Evolutionary conservation across 2,113 vertebrate species (phyloP).

Genomic region (Sinocyclocheilus grahami): DNA sequence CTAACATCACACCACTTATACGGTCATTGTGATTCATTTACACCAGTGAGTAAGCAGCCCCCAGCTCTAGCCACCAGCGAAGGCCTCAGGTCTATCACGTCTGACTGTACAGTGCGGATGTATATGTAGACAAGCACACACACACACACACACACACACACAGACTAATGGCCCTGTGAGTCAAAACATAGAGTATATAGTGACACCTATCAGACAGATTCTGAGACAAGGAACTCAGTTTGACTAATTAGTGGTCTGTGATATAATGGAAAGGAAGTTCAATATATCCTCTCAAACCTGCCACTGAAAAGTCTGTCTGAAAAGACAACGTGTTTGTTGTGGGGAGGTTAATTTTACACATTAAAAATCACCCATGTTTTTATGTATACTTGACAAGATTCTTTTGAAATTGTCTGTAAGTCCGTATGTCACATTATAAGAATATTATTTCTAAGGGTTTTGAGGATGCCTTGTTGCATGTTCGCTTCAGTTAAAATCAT

Average conservation of each 20-base stretch:
- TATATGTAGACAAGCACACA: conserved; percentile 7
- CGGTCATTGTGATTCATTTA: conserved; percentile 50
- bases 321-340: conserved; percentile 27
- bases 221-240: conserved; percentile 51
- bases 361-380: not conserved
- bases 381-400: not conserved
- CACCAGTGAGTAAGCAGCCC: conserved; percentile 43
- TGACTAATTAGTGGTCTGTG: conserved; percentile 43
- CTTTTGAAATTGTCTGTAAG: not conserved
- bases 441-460: not conserved
- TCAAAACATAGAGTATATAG: conserved; percentile 40
- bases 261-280: conserved; percentile 41
- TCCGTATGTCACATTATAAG: not conserved
- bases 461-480: not conserved
- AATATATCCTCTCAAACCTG: conserved; percentile 4
- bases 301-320: conserved; percentile 33
- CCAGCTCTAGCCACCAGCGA: conserved; percentile 20
- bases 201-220: conserved; percentile 33
- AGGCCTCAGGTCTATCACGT: conserved; percentile 9
- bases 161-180: conserved; percentile 37
- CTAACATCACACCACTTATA: conserved; percentile 19
- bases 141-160: conserved; percentile 1
- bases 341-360: not conserved
- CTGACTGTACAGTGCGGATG: conserved; percentile 27
- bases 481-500: not conserved